Percentiles rank a stretch among this genome's conserved stretches.
Evolutionary conservation across 2,113 vertebrate species (phyloP).

Genomic region (Phylloscopus trochiloides): DNA sequence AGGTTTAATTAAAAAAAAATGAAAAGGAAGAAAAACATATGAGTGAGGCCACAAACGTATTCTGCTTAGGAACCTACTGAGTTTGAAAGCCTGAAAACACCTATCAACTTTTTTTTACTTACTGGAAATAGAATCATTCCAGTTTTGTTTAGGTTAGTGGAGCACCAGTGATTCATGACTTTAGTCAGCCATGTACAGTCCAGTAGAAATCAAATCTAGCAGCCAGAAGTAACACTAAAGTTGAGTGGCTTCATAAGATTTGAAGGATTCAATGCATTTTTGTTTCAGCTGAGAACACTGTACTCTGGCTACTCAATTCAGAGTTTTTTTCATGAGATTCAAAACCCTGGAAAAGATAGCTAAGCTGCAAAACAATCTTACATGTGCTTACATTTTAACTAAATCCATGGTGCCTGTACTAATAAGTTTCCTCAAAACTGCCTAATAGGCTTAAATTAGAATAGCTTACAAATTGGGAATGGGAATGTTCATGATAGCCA

Average conservation of each 20-base stretch:
- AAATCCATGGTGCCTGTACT: background rate
- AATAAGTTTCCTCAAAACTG: background rate
- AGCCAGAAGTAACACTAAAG: background rate
- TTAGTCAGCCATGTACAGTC: background rate
- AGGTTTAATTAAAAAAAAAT: background rate
- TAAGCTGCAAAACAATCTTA: background rate
- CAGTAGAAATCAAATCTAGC: background rate
- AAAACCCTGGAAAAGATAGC: background rate
- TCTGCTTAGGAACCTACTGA: background rate
- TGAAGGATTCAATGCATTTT: background rate
- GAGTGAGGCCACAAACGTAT: background rate
- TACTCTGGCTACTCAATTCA: background rate
- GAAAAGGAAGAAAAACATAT: background rate
- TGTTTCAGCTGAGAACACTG: background rate
- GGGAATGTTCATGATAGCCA: background rate
- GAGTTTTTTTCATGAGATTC: background rate
- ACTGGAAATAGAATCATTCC: background rate
- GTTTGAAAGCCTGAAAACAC: background rate
- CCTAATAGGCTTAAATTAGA: background rate
- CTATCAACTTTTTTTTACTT: background rate
- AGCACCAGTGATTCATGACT: background rate
- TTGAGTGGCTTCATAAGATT: background rate
- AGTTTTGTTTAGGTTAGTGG: slow-evolving; percentile 17
- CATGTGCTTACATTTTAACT: background rate
- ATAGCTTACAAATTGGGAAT: background rate